These are phyloP conservation scores for Watsonalla cultraria DNA, from an alignment of 2,888 invertebrate species.

Conservation along the genomic window DNA sequence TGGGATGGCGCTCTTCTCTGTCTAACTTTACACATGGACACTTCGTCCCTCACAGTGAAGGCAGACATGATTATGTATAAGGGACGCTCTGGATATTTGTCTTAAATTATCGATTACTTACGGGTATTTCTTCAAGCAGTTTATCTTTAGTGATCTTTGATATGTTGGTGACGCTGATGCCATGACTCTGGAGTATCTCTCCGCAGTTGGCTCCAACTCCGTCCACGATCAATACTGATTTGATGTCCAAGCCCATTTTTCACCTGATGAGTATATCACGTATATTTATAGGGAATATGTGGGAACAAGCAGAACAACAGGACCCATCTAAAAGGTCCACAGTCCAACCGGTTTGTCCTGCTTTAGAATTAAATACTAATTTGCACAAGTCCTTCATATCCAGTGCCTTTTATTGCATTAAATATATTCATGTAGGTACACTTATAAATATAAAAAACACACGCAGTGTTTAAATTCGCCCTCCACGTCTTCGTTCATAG, in stretches of 20 bases:
- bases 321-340: not conserved
- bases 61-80: too few relatives aligned
- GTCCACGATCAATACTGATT: conserved; percentile 94
- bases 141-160: conserved; percentile 88
- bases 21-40: too few relatives aligned
- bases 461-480: too few relatives aligned
- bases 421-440: not conserved
- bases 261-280: conserved; percentile 4
- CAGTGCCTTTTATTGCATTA: too few relatives aligned
- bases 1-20: too few relatives aligned
- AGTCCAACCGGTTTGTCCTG: not conserved
- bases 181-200: conserved; percentile 86
- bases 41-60: too few relatives aligned
- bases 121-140: conserved; percentile 89
- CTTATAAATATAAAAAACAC: too few relatives aligned
- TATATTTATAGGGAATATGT: not conserved
- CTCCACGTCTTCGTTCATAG: too few relatives aligned
- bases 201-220: conserved; percentile 93
- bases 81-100: not conserved
- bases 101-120: conserved; percentile 58
- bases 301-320: too few relatives aligned
- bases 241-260: conserved; percentile 80
- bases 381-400: not conserved
- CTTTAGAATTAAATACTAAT: not conserved
- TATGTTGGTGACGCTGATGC: conserved; percentile 88